Evolutionary conservation across 1,140 invertebrate genomes (phyloP), one percentile per base, ranked within the genome.

Genomic region (Leptopilina clavipes): DNA sequence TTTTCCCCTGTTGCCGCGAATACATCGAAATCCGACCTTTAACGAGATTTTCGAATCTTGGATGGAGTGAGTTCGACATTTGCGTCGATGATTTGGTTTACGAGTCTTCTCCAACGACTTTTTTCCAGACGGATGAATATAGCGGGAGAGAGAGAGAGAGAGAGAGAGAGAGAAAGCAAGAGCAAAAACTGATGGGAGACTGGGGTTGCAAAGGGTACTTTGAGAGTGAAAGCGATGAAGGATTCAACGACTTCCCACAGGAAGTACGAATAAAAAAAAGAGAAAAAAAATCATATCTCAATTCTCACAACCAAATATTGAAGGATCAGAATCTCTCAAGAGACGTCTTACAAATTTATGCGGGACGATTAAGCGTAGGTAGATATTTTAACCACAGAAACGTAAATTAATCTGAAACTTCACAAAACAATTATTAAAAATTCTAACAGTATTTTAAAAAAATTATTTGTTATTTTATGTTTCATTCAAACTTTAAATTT

Each of bases 201-300:
- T 65, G 25, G 25, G 59, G 22, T 65, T 65, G 59, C 59, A 65
- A 40, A 65, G 59, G 59, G 59, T 31, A 19, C 59, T 31, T 65
- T 65, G 59, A 65, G 59, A 65, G 59, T 65, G 59, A 65, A 65
- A 65, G 59, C 25, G 59, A 65, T 65, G 59, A 65, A 65, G 59
- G 59, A 65, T 65, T 65, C 59, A 65, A 65, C 59, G 59, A 65
- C 59, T 65, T 65, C 12, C 22, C 59, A 65, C 22, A 65, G 59
- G 22, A 65, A 65, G 59, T 22, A 65, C 59, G 59, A 22, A 65
- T 37, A 65, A 65, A 65, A 65, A 59, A 25, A 25, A 18, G 19
- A 19, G 25, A 22, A 59, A 59, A 65, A 65, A 65, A 65, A 65
- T 14, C 22, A 65, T 37, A 37, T 65, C 59, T 65, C 25, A 65